phyloP scores from a whole-genome alignment of 2,888 invertebrate genomes.

The Neria commutata region DNA sequence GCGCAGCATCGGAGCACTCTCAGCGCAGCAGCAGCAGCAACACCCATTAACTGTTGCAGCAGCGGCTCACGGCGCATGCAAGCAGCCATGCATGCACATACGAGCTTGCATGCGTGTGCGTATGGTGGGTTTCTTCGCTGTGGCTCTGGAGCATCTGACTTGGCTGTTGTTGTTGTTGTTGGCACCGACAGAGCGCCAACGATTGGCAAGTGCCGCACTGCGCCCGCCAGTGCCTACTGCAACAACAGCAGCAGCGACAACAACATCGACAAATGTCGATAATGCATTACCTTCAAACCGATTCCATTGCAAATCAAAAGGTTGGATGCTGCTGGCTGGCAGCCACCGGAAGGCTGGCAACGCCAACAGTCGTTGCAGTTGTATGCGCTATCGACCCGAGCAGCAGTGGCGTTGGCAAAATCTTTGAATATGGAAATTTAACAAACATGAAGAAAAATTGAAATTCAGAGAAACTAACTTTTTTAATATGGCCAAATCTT shows the following conservation, averaged over 20 bases:
- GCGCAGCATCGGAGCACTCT: no score
- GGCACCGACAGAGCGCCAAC: constrained; percentile 3
- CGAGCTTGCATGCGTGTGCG: neutral
- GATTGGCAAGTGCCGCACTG: no score
- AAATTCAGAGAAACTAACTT: no score
- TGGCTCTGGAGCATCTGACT: neutral
- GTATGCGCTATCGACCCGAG: neutral
- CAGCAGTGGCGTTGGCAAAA: constrained; percentile 8
- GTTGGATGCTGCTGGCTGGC: neutral
- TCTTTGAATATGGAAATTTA: no score
- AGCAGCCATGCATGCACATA: neutral
- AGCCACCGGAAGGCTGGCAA: neutral
- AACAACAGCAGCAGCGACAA: neutral
- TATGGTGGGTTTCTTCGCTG: neutral
- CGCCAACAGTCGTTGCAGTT: neutral
- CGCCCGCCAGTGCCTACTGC: no score
- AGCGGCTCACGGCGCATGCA: neutral
- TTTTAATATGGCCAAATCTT: no score
- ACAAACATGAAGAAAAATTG: no score
- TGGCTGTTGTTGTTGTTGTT: neutral
- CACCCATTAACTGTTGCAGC: neutral
- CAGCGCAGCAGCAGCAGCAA: neutral
- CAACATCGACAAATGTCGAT: constrained; percentile 5
- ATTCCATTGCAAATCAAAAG: neutral
- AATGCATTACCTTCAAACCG: neutral